Conservation (phyloP, 2,113 vertebrate species). For the Onychostoma macrolepis region DNA sequence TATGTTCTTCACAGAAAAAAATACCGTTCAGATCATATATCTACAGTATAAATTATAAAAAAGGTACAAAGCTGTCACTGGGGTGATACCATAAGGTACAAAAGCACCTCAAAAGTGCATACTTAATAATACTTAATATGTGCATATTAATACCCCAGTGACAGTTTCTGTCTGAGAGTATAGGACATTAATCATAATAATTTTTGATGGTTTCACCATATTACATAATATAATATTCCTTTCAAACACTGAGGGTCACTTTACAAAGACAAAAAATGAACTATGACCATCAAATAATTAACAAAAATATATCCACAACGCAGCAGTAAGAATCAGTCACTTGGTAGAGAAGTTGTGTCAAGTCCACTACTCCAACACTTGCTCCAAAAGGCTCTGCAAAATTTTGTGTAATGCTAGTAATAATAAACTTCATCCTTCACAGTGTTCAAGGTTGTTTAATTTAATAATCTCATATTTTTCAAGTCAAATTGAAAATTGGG, state of each 20-base stretch:
- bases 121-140: too few relatives aligned
- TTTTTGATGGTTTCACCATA: background rate
- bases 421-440: constrained; percentile 7
- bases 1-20: background rate
- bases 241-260: background rate
- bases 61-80: too few relatives aligned
- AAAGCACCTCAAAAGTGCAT: too few relatives aligned
- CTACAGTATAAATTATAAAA: background rate
- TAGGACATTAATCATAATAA: background rate
- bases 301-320: background rate
- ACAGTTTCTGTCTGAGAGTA: too few relatives aligned
- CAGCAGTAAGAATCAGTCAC: background rate
- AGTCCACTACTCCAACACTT: background rate
- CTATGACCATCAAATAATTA: background rate
- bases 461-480: background rate
- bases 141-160: too few relatives aligned
- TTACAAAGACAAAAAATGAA: background rate
- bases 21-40: background rate
- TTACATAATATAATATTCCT: too few relatives aligned
- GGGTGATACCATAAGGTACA: too few relatives aligned
- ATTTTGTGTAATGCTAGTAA: background rate
- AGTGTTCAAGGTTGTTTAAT: background rate
- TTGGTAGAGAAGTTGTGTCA: background rate
- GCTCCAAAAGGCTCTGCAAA: background rate
- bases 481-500: background rate